phyloP scores from a whole-genome alignment of 1,140 invertebrate genomes.

The Sitobion miscanthi region DNA sequence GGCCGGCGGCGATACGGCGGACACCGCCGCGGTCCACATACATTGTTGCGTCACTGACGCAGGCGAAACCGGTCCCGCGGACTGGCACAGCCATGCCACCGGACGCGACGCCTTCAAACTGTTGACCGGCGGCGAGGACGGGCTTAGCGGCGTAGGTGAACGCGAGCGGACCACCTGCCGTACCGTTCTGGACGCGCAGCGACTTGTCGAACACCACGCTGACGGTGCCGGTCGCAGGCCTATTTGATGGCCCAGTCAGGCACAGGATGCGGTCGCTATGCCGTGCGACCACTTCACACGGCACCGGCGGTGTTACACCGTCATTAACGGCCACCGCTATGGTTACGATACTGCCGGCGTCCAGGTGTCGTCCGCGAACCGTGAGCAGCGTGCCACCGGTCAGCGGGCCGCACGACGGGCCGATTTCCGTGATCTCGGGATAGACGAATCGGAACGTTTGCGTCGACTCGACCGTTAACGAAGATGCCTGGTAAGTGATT shows the following conservation, averaged over 20 bases:
- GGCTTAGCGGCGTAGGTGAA: neutral
- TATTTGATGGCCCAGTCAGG: neutral
- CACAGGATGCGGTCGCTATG: neutral
- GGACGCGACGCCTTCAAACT: neutral
- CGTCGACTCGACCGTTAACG: neutral
- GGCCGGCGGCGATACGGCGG: neutral
- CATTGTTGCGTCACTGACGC: neutral
- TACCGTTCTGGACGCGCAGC: neutral
- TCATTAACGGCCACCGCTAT: neutral
- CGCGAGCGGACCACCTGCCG: too few species aligned
- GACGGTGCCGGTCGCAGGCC: too few species aligned
- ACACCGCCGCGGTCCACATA: neutral
- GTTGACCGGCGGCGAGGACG: neutral
- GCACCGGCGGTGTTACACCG: neutral
- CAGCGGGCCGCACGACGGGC: neutral
- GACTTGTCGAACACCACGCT: neutral
- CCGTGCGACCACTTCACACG: neutral
- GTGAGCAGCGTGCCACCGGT: neutral
- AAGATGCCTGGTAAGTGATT: neutral
- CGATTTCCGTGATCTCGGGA: neutral
- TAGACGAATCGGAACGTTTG: neutral
- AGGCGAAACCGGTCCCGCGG: neutral
- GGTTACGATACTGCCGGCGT: neutral
- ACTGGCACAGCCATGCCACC: neutral
- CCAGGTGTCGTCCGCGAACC: neutral